Conservation (phyloP, 2,113 vertebrate species). For the Xyrauchen texanus region DNA sequence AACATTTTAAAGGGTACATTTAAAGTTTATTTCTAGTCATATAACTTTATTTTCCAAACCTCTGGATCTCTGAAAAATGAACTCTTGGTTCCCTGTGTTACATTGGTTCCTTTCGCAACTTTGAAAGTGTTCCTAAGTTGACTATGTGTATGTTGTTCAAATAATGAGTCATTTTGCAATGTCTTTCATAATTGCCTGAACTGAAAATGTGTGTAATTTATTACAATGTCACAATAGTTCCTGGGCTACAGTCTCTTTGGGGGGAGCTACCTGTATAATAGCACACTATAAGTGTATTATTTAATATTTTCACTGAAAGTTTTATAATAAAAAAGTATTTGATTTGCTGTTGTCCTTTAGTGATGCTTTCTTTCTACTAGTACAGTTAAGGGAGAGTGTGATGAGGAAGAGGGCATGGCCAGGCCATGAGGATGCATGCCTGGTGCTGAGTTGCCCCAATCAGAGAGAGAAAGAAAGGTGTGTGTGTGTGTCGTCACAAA, state of each 20-base stretch:
- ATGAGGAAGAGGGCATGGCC: too few species aligned
- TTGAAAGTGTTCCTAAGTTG: not conserved
- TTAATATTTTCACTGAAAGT: slow-evolving; percentile 85
- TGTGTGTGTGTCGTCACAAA: too few species aligned
- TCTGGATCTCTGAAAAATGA: not conserved
- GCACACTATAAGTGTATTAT: slow-evolving; percentile 81
- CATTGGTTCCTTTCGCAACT: not conserved
- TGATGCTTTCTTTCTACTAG: not conserved
- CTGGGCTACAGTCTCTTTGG: slow-evolving; percentile 37
- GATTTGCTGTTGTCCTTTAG: slow-evolving; percentile 58
- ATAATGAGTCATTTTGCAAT: slow-evolving; percentile 68
- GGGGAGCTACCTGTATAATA: slow-evolving; percentile 53
- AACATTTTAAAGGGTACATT: slow-evolving; percentile 3
- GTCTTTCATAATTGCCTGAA: slow-evolving; percentile 47
- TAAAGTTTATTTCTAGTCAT: not conserved
- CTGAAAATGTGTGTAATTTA: slow-evolving; percentile 77
- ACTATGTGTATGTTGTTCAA: slow-evolving; percentile 41
- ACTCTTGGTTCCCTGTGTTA: not conserved
- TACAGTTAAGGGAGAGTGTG: not conserved
- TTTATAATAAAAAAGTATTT: slow-evolving; percentile 79
- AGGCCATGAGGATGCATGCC: too few species aligned
- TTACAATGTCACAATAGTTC: slow-evolving; percentile 73
- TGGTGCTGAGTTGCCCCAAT: too few species aligned
- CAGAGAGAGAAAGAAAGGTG: too few species aligned
- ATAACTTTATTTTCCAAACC: not conserved